phyloP scores from a whole-genome alignment of 1,140 invertebrate species.

The Argopecten irradians region DNA sequence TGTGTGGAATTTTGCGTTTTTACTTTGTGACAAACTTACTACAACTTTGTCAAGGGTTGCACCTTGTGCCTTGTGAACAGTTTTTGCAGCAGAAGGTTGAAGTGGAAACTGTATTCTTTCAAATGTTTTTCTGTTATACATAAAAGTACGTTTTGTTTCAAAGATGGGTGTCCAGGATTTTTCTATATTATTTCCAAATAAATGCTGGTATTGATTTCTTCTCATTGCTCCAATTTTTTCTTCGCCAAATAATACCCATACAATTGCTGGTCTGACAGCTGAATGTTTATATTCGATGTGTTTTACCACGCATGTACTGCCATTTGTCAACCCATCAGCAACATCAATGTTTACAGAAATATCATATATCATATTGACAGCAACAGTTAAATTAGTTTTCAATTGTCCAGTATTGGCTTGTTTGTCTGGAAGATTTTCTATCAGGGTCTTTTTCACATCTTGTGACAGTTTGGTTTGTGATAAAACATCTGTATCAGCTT shows the following conservation, averaged over 20 bases:
- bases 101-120: slow-evolving; percentile 46
- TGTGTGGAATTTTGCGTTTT: slow-evolving; percentile 37
- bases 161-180: slow-evolving; percentile 35
- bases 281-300: slow-evolving; percentile 18
- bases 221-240: slow-evolving; percentile 26
- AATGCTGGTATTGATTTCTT: slow-evolving; percentile 30
- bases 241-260: too few species aligned
- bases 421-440: slow-evolving; percentile 38
- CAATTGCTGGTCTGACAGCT: background rate
- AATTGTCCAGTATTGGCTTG: slow-evolving; percentile 32
- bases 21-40: slow-evolving; percentile 25
- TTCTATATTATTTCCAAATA: slow-evolving; percentile 7
- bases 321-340: background rate
- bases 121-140: slow-evolving; percentile 33
- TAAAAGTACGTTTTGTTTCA: slow-evolving; percentile 40
- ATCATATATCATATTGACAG: slow-evolving; percentile 41
- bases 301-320: background rate
- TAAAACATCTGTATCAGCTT: slow-evolving; percentile 34
- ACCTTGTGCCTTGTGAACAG: slow-evolving; percentile 44
- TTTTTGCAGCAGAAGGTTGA: slow-evolving; percentile 41
- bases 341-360: slow-evolving; percentile 44
- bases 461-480: slow-evolving; percentile 20
- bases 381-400: slow-evolving; percentile 18
- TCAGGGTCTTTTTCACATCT: slow-evolving; percentile 36
- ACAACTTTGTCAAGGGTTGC: slow-evolving; percentile 30